phyloP scores from a whole-genome alignment of 2,888 invertebrate species.

The Autographa gamma region DNA sequence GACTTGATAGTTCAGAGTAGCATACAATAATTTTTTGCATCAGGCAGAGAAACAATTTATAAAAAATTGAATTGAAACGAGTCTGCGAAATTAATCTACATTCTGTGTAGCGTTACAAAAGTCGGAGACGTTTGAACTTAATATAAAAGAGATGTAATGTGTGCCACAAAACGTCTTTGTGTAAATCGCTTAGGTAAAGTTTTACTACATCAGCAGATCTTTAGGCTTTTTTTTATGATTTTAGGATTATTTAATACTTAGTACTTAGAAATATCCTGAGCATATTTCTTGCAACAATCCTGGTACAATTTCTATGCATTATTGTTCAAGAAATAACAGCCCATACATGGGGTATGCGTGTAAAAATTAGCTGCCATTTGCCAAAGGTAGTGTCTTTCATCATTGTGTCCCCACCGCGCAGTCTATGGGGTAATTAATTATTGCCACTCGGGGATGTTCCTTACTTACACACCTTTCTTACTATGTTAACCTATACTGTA shows the following conservation, averaged over 20 bases:
- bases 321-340: no score
- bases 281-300: no score
- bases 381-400: background rate
- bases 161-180: background rate
- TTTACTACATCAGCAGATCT: background rate
- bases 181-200: background rate
- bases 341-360: no score
- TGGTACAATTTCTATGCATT: no score
- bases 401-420: background rate
- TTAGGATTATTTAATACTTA: no score
- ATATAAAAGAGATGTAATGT: constrained; percentile 1
- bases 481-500: no score
- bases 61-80: background rate
- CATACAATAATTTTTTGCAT: background rate
- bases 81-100: background rate
- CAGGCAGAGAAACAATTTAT: background rate
- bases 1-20: background rate
- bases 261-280: no score
- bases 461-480: background rate
- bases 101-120: background rate
- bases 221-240: no score
- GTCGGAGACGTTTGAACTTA: constrained; percentile 5
- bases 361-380: background rate
- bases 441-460: background rate
- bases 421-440: background rate